Percentiles rank a stretch among this genome's conserved stretches.
Conservation (phyloP, 1,140 invertebrate genomes). For the Propsilocerus akamusi region DNA sequence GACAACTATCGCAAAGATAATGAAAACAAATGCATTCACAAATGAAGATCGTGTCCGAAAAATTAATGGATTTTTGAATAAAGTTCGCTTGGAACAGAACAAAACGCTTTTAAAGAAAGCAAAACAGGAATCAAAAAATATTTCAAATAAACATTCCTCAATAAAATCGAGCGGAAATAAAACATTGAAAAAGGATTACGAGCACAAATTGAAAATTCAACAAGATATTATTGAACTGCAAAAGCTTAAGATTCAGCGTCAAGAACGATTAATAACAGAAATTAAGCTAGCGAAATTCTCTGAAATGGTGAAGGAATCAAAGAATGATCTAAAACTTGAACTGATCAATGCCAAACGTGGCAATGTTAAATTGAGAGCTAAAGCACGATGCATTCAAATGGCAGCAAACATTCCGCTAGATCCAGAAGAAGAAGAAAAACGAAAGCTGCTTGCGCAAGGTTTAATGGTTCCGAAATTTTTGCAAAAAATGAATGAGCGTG, state of each 20-base stretch:
- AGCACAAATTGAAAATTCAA: constrained; percentile 32
- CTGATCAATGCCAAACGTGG: constrained; percentile 34
- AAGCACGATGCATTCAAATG: constrained; percentile 31
- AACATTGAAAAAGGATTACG: constrained; percentile 17
- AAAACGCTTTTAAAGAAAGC: constrained; percentile 9
- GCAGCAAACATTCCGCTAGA: constrained; percentile 25
- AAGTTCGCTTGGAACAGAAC: constrained; percentile 20
- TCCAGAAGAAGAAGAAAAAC: constrained; percentile 18
- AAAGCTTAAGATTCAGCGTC: constrained; percentile 37
- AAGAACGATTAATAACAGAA: constrained; percentile 39
- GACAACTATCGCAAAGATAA: constrained; percentile 18
- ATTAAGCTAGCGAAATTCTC: constrained; percentile 38
- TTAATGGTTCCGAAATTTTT: constrained; percentile 37
- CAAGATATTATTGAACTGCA: constrained; percentile 40
- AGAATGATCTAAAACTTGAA: constrained; percentile 32
- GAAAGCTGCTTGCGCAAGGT: constrained; percentile 27
- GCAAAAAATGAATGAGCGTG: constrained; percentile 40
- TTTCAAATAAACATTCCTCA: constrained; percentile 9
- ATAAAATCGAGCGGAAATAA: constrained; percentile 11
- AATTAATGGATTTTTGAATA: constrained; percentile 23
- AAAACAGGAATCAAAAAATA: constrained; percentile 6
- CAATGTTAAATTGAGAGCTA: constrained; percentile 31
- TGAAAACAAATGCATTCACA: constrained; percentile 12
- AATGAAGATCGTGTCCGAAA: constrained; percentile 16
- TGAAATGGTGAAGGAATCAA: constrained; percentile 32